Evolutionary conservation across 2,797 vertebrate species (phyloP).

Genomic region (Alosa sapidissima): DNA sequence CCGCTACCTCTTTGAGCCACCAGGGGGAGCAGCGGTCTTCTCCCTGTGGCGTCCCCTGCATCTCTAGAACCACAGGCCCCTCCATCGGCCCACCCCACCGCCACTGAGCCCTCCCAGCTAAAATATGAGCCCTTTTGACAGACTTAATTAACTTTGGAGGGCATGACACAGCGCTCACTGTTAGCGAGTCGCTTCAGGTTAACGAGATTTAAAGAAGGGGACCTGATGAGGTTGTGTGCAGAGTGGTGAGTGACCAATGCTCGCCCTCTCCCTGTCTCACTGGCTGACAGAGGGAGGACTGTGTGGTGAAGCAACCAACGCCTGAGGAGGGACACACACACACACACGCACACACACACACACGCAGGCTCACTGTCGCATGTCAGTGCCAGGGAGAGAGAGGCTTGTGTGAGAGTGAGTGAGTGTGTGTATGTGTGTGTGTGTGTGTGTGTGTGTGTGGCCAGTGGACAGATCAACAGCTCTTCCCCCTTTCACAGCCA

Average conservation of each 20-base stretch:
- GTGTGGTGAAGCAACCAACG: background rate
- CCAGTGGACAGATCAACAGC: background rate
- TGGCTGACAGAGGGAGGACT: background rate
- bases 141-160: constrained; percentile 14
- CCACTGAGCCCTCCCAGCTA: background rate
- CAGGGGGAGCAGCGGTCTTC: constrained; percentile 59
- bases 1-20: constrained; percentile 43
- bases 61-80: background rate
- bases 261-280: background rate
- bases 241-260: background rate
- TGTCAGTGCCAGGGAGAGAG: constrained; percentile 16
- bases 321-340: background rate
- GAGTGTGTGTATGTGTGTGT: background rate
- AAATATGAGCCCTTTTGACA: constrained; percentile 17
- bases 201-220: constrained; percentile 16
- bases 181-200: background rate
- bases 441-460: background rate
- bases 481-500: background rate
- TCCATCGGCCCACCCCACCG: background rate
- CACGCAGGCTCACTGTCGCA: background rate
- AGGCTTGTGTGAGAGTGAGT: background rate
- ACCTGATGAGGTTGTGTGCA: background rate
- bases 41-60: background rate
- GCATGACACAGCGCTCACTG: constrained; percentile 18
- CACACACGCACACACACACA: background rate